These are phyloP conservation scores for Gallinago media DNA, from an alignment of 2,113 vertebrate species.

Conservation along the genomic window DNA sequence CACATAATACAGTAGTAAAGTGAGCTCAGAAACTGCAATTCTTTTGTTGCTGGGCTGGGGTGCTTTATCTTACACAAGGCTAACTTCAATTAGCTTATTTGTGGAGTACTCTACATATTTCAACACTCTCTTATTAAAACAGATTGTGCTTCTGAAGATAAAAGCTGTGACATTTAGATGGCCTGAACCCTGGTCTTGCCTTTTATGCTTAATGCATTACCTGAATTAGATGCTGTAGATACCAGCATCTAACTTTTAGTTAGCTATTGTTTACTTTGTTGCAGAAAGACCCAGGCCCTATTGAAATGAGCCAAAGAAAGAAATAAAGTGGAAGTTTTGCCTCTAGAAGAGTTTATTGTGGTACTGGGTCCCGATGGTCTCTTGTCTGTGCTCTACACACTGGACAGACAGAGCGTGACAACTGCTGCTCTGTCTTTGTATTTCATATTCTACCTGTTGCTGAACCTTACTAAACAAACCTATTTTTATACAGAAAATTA, in stretches of 20 bases:
- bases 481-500: not conserved
- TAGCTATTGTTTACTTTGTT: not conserved
- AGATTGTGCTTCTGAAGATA: constrained; percentile 62
- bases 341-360: not conserved
- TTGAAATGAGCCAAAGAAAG: not conserved
- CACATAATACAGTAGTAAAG: not conserved
- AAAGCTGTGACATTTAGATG: constrained; percentile 52
- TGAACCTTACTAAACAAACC: not conserved
- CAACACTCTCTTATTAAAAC: constrained; percentile 63
- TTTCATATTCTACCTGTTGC: not conserved
- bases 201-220: constrained; percentile 47
- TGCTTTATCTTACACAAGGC: not conserved
- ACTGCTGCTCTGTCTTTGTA: not conserved
- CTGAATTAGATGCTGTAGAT: constrained; percentile 52
- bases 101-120: constrained; percentile 47
- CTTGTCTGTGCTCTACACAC: not conserved
- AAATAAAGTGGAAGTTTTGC: not conserved
- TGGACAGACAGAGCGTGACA: not conserved
- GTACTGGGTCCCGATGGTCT: accelerated
- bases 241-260: not conserved
- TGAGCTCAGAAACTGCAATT: not conserved
- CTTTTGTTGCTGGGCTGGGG: not conserved
- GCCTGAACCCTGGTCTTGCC: not conserved
- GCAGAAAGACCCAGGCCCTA: not conserved
- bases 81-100: constrained; percentile 32